Base-by-base conservation (phyloP, 2,888 invertebrate genomes). In the Caenorhabditis sp. region DNA sequence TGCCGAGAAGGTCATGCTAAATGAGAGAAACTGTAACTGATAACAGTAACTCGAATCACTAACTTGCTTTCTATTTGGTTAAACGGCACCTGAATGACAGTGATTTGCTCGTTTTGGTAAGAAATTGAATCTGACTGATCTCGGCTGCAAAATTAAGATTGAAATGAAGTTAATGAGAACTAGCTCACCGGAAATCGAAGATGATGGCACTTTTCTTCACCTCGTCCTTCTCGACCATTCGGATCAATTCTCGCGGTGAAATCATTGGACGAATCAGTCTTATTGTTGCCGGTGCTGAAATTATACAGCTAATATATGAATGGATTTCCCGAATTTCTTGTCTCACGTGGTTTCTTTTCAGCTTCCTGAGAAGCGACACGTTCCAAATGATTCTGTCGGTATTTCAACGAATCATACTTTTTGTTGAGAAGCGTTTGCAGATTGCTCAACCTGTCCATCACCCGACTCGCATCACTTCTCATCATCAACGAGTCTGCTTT, bases 131-230 rank as follows among this genome's bases (percentile, higher is more conserved):
- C 72, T 1, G 62, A 55, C 60, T 80, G 71, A 37, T 80, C 51
- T 55, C 65, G 18, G 18, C 82, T 79, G 65, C 58, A 79, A 47
- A 37, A 32, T 8, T 3, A 8, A 9, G 32, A 6, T 32, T 22
- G 20, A 35, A 22, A 2, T n/a, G n/a, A n/a, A n/a, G n/a, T n/a
- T n/a, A n/a, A 2, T 15, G 9, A 24, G 8, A n/a, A 26, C 6
- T 11, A 11, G 2, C 40, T 24, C 53, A 53, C 60, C 80, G 22
- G 28, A 56, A 74, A 58, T 83, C 83, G 20, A 83, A 65, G 32
- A 83, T 81, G 8, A 83, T 37, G 1, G 83, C 83, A 37, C 78
- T 83, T 47, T 81, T 81, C 58, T 76, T 74, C 18, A 67, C 60
- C 24, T 26, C 35, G 3, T 81, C 79, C 2, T 60, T 68, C 28